Base-by-base conservation (phyloP, 64 coral and sea anemone genomes). In the Montipora capricornis region DNA sequence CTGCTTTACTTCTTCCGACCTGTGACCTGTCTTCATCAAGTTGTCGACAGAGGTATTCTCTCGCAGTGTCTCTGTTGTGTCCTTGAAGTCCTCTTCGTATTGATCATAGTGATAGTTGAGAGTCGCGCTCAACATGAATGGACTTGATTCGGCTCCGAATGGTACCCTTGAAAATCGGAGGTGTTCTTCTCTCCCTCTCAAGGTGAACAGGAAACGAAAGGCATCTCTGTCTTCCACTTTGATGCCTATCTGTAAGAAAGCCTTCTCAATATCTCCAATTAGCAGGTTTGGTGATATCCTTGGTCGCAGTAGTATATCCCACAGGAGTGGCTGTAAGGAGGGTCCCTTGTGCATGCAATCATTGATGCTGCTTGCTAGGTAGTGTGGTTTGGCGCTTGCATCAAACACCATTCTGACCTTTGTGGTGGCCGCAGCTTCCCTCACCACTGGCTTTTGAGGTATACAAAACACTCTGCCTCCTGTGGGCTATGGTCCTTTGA, bases 391-490 rank as follows among this genome's bases (percentile, higher is more conserved):
- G 66, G 20, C 62, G 44, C 64, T 73, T 1, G 37, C 62, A 52
- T 87, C 84, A 53, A 87, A 87, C 68, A 87, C 84, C 62, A 87
- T 87, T 87, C 87, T 85, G 12, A 88, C 87, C 46, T 76, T 88
- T 46, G 87, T 88, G 15, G 82, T 86, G 17, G 44, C 52, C 15
- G 82, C 82, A 17, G 17, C 29, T 66, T 61, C 82, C 80, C 90
- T 84, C 11, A 83, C 90, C 51, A 92, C 80, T n/a, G 90, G 81
- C 44, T 92, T 86, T 49, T 85, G 52, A 84, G 90, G 90, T 70
- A 78, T 77, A 71, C n/a, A 76, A 53, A 86, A 83, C 5, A 83
- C 76, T 58, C 1, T n/a, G 47, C 58, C 6, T 9, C 90, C 75
- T 24, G 4, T 78, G 22, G 75, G 59, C 17, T 12, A 79, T 73